Conservation (phyloP, 2,888 invertebrate species). For the Zele albiditarsus region DNA sequence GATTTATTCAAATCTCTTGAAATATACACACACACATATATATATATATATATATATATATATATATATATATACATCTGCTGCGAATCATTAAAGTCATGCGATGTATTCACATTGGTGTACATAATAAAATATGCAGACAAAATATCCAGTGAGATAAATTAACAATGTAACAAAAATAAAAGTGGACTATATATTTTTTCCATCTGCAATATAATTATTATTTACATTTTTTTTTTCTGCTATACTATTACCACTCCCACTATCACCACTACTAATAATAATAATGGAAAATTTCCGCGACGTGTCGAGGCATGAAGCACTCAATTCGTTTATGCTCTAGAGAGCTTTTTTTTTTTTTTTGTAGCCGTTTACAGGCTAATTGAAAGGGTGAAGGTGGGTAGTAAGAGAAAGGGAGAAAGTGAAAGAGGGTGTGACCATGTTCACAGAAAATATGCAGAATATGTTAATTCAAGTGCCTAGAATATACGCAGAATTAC, state of each 20-base stretch:
- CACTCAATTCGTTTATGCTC: conserved; percentile 5
- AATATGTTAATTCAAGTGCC: conserved; percentile 16
- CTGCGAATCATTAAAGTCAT: background rate
- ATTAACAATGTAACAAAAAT: no score
- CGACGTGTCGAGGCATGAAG: conserved; percentile 20
- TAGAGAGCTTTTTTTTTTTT: conserved; percentile 8
- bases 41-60: no score
- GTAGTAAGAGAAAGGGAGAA: background rate
- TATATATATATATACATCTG: background rate
- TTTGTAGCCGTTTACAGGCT: conserved; percentile 2
- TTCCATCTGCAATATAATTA: background rate
- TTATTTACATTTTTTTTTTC: background rate
- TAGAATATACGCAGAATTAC: conserved; percentile 10
- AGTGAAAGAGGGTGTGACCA: background rate
- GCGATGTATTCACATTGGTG: background rate
- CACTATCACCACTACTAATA: background rate
- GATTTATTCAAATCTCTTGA: conserved; percentile 2
- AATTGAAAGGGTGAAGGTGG: conserved; percentile 12
- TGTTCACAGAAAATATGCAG: conserved; percentile 17
- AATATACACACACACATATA: background rate
- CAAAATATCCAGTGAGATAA: no score
- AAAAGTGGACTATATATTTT: background rate
- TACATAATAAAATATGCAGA: background rate
- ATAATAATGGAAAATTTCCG: conserved; percentile 2
- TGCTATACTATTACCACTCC: background rate